A percentile compares a stretch with the other conserved stretches of the same genome.
These are phyloP conservation scores for Mus minutoides DNA, from an alignment of 2,797 vertebrate genomes.

Conservation along the genomic window DNA sequence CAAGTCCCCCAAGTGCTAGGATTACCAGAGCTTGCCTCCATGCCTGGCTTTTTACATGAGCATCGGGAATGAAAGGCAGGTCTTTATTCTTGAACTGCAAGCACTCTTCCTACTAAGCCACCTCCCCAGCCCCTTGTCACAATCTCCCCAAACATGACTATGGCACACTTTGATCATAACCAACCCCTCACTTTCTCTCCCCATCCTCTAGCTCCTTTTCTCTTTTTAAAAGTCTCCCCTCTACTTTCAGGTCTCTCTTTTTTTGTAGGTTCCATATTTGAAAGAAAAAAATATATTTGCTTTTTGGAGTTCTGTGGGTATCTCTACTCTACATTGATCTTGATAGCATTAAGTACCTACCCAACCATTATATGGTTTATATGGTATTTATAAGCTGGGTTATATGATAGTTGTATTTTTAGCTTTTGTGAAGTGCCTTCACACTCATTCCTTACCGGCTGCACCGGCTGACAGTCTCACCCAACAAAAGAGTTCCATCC, in stretches of 20 bases:
- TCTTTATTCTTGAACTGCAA: background rate
- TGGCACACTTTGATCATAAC: background rate
- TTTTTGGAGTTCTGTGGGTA: too few species aligned
- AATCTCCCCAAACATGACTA: background rate
- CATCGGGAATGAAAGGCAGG: background rate
- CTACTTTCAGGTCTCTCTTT: background rate
- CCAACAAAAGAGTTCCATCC: background rate
- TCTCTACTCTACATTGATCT: background rate
- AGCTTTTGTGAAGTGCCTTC: background rate
- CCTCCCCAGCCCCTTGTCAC: background rate
- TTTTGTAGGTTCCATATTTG: background rate
- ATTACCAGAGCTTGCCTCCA: background rate
- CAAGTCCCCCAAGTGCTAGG: background rate
- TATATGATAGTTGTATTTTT: background rate
- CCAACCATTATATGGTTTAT: background rate
- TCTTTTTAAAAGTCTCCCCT: background rate
- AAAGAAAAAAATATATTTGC: background rate
- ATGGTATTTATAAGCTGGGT: background rate
- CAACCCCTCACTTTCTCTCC: background rate
- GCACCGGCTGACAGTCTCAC: background rate
- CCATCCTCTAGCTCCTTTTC: background rate
- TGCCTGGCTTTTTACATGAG: background rate
- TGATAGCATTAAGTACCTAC: background rate
- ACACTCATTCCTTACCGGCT: background rate
- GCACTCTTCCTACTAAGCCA: background rate